Base-by-base conservation (phyloP, 2,888 invertebrate species). In the Euproctis similis region DNA sequence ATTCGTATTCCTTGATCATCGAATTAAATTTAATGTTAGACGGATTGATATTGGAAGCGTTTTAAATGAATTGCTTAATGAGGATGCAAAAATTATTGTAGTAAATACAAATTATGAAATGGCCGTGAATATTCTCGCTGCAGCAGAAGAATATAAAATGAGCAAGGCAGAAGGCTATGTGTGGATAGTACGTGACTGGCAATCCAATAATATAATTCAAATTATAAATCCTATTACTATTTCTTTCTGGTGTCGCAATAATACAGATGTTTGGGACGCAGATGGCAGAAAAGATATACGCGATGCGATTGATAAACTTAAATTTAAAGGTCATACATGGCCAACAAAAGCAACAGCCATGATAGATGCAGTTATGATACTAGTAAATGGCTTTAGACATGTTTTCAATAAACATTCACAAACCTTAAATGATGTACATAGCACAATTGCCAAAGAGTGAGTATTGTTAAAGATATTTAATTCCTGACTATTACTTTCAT, bases 111-210 rank as follows among this genome's bases (percentile, higher is more conserved):
- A 27, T 14, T 17, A 21, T 27, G 20, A 14, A 27, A 20, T 27
- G 8, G 27, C 27, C 17, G 12, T 8, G 1, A 27, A 24, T n/a
- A 13, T 34, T 7, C 34, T 34, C 2, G 8, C 2, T 16, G 24
- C 27, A 8, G 34, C 27, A 13, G 16, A 8, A 8, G 12, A 21
- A 17, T 14, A 27, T n/a, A 11, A 27, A 3, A 34, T 34, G 34
- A 30, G 19, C 10, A 9, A 11, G 8, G 16, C n/a, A 17, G 9
- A 23, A n/a, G 7, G 26, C 1, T 34, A 22, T 8, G 30, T 8
- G 11, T 34, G 34, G 34, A 30, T 34, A 8, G 8, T 30, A 8
- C 30, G 34, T 3, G 30, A 34, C 2, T 24, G 30, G 34, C 10
- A 12, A 20, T 12, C 12, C 4, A 12, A 24, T 27, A 7, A 34